Evolutionary conservation across 2,797 vertebrate species (phyloP).

Genomic region (Harpagifer antarcticus): DNA sequence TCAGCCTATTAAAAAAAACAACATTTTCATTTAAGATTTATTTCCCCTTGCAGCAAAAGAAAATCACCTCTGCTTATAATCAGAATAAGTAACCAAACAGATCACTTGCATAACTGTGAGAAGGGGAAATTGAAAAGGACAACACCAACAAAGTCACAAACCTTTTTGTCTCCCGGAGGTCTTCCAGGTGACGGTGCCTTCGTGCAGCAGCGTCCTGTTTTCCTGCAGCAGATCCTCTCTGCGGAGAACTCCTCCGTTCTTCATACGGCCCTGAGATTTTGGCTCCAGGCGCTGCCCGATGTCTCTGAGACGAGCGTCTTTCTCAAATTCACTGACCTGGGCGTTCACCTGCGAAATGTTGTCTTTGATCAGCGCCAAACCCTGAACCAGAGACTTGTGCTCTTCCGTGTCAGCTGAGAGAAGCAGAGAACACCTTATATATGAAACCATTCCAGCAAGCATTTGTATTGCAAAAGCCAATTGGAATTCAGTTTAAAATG

Average conservation of each 20-base stretch:
- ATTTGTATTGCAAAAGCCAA: no score
- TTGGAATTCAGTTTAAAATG: no score
- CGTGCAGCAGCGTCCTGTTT: constrained; percentile 82
- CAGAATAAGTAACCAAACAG: background rate
- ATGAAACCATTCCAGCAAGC: background rate
- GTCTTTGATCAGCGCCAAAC: constrained; percentile 89
- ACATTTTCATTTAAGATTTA: background rate
- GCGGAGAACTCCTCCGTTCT: constrained; percentile 85
- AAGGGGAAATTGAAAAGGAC: background rate
- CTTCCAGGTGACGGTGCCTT: constrained; percentile 90
- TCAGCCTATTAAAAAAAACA: background rate
- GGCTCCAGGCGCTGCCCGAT: constrained; percentile 88
- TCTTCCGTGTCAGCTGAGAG: constrained; percentile 88
- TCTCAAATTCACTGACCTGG: constrained; percentile 87
- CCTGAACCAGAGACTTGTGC: constrained; percentile 83
- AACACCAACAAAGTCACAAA: constrained; percentile 48
- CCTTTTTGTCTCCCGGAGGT: constrained; percentile 91
- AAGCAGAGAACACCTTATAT: background rate
- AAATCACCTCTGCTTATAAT: background rate
- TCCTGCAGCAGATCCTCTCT: constrained; percentile 87
- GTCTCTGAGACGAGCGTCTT: constrained; percentile 85
- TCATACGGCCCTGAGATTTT: constrained; percentile 86
- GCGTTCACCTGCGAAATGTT: constrained; percentile 89
- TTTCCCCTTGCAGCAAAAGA: background rate
- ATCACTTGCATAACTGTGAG: background rate